Conservation (phyloP, 1,140 invertebrate species). For the Diachasmimorpha longicaudata region DNA sequence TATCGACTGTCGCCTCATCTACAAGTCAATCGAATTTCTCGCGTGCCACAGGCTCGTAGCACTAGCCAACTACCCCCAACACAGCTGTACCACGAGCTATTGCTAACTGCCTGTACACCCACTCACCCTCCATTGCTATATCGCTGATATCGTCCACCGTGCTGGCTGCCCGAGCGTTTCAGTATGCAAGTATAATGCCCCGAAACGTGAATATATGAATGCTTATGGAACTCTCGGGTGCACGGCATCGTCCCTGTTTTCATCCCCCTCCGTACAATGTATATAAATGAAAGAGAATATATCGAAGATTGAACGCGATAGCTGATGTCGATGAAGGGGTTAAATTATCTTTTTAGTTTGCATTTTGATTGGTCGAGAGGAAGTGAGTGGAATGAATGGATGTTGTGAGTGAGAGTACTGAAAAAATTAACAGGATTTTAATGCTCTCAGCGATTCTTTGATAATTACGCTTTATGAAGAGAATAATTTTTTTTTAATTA, state of each 20-base stretch:
- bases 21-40: slow-evolving; percentile 61
- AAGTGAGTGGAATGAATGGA: not conserved
- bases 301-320: slow-evolving; percentile 17
- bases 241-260: slow-evolving; percentile 49
- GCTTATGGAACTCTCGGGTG: slow-evolving; percentile 55
- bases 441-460: too few species aligned
- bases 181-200: slow-evolving; percentile 59
- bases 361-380: not conserved
- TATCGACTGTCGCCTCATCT: slow-evolving; percentile 63
- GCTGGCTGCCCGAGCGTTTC: slow-evolving; percentile 30
- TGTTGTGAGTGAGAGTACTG: not conserved
- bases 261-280: not conserved
- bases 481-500: too few species aligned
- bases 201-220: slow-evolving; percentile 58
- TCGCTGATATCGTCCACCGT: slow-evolving; percentile 21
- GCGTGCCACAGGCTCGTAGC: slow-evolving; percentile 56
- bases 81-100: slow-evolving; percentile 36
- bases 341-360: not conserved
- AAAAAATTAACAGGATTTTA: not conserved
- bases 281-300: slow-evolving; percentile 17
- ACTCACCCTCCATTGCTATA: slow-evolving; percentile 32
- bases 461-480: too few species aligned
- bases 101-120: slow-evolving; percentile 23
- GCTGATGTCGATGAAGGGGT: slow-evolving; percentile 1
- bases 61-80: slow-evolving; percentile 33